phyloP scores from a whole-genome alignment of 2,113 vertebrate species.

The Arizona elegans region DNA sequence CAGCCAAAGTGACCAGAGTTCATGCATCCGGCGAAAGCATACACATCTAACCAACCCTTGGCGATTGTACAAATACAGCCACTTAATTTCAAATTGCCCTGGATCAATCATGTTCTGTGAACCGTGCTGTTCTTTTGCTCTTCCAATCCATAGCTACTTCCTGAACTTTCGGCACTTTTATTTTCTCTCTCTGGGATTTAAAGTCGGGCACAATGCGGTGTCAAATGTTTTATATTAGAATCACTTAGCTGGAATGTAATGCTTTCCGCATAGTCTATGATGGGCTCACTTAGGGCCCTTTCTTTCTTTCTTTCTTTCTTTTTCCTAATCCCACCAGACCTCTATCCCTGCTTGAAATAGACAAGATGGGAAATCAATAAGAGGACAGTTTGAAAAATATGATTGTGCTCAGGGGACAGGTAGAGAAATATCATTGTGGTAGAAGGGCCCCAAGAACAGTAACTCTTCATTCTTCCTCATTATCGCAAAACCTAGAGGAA shows the following conservation, averaged over 20 bases:
- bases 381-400: slow-evolving; percentile 24
- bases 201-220: neutral
- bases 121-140: neutral
- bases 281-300: slow-evolving; percentile 5
- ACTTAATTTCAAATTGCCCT: neutral
- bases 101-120: neutral
- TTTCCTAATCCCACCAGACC: neutral
- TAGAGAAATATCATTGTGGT: neutral
- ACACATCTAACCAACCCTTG: neutral
- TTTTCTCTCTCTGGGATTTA: neutral
- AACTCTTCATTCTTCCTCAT: slow-evolving; percentile 13
- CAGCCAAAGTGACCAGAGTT: neutral
- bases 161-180: neutral
- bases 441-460: neutral
- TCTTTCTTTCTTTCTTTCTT: neutral
- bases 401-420: slow-evolving; percentile 6
- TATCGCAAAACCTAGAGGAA: neutral
- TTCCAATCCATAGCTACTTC: neutral
- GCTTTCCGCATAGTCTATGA: neutral
- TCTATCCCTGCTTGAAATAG: neutral
- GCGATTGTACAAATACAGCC: neutral
- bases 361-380: slow-evolving; percentile 22
- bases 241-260: slow-evolving; percentile 16
- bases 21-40: neutral
- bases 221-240: slow-evolving; percentile 14